These are phyloP conservation scores for Galago senegalensis DNA, from an alignment of 2,797 vertebrate species.

Conservation along the genomic window DNA sequence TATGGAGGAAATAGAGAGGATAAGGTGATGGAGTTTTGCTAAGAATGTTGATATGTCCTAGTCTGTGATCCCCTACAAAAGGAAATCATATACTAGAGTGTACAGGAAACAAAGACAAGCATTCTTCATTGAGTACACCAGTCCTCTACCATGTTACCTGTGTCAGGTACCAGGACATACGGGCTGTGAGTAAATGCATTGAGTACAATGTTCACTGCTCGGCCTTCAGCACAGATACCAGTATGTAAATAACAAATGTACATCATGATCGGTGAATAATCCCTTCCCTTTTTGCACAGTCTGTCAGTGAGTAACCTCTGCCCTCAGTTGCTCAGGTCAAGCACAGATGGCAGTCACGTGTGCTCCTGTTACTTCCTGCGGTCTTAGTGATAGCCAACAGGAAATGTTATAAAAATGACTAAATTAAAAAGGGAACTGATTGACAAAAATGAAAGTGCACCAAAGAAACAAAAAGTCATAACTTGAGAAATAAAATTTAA, in stretches of 20 bases:
- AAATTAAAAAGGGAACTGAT: not conserved
- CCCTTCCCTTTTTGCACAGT: not conserved
- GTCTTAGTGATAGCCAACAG: not conserved
- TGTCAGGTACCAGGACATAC: not conserved
- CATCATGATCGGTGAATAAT: not conserved
- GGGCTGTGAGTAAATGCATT: slow-evolving; percentile 25
- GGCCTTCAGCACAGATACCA: not conserved
- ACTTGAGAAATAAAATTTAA: not conserved
- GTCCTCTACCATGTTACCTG: not conserved
- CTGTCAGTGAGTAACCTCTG: not conserved
- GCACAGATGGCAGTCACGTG: not conserved
- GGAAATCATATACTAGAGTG: not conserved
- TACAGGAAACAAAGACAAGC: not conserved
- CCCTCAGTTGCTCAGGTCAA: not conserved
- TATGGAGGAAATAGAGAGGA: not conserved
- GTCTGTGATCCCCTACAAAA: not conserved
- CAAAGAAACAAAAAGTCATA: slow-evolving; percentile 8
- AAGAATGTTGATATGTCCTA: not conserved
- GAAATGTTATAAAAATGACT: not conserved
- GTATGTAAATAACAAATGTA: not conserved
- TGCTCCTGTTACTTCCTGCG: not conserved
- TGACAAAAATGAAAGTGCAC: not conserved
- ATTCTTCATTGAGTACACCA: not conserved
- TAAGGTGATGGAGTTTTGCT: not conserved
- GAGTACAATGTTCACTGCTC: not conserved